phyloP scores from a whole-genome alignment of 1,140 invertebrate genomes.

The Chrysopa pallens region DNA sequence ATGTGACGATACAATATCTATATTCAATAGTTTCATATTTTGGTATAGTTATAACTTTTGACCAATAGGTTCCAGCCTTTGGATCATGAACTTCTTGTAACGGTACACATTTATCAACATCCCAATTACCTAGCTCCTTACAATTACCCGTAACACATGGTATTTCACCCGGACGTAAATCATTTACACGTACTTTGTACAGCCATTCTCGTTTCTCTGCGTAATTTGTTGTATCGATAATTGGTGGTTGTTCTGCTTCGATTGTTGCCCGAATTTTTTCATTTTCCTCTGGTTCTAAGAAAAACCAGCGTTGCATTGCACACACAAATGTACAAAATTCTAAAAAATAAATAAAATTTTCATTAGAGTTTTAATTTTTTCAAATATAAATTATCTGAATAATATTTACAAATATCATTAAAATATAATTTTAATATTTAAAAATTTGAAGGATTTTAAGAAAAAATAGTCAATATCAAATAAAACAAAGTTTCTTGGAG shows the following conservation, averaged over 20 bases:
- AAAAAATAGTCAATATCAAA: no score
- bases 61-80: conserved; percentile 29
- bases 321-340: no score
- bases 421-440: no score
- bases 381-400: no score
- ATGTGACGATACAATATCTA: conserved; percentile 56
- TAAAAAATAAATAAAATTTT: no score
- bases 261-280: conserved; percentile 12
- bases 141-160: conserved; percentile 27
- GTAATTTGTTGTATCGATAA: conserved; percentile 10
- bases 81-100: conserved; percentile 19
- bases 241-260: conserved; percentile 14
- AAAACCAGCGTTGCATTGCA: conserved; percentile 35
- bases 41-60: conserved; percentile 34
- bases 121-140: conserved; percentile 27
- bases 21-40: conserved; percentile 47
- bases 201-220: conserved; percentile 20
- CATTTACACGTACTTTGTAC: conserved; percentile 23
- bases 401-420: no score
- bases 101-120: conserved; percentile 23
- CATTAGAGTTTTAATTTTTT: no score
- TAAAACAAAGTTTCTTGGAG: no score
- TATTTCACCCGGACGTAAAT: conserved; percentile 20
- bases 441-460: no score
- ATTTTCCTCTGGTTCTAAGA: conserved; percentile 26